phyloP scores from a whole-genome alignment of 2,888 invertebrate species.

The Siphlonurus alternatus region DNA sequence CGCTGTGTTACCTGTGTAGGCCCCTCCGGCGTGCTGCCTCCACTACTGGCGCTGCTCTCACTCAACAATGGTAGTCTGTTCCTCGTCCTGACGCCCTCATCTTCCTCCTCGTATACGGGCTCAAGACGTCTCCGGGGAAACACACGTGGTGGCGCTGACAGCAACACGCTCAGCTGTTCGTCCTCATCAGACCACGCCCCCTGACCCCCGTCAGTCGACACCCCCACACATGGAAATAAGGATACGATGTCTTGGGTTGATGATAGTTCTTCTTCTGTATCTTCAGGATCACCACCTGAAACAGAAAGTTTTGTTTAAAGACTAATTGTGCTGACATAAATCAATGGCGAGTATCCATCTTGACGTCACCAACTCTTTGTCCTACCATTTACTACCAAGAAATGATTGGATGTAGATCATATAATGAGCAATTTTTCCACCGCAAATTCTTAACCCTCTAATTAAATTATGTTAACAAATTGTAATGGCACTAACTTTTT shows the following conservation, averaged over 20 bases:
- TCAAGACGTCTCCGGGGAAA: constrained; percentile 61
- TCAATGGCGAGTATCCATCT: too few species aligned
- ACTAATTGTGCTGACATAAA: background rate
- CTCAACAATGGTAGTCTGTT: background rate
- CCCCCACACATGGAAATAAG: constrained; percentile 18
- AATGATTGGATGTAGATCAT: too few species aligned
- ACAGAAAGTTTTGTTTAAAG: background rate
- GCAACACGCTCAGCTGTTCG: constrained; percentile 48
- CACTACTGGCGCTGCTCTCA: constrained; percentile 12
- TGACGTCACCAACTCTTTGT: too few species aligned
- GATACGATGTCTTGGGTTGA: background rate
- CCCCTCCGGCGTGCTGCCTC: constrained; percentile 14
- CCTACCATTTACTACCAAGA: too few species aligned
- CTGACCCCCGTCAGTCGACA: constrained; percentile 16
- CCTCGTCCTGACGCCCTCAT: constrained; percentile 17
- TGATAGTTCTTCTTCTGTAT: background rate
- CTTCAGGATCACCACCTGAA: background rate
- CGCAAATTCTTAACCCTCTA: too few species aligned
- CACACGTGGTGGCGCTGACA: constrained; percentile 55
- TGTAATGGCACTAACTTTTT: too few species aligned
- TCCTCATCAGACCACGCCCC: constrained; percentile 45
- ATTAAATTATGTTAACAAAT: too few species aligned
- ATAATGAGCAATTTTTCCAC: too few species aligned
- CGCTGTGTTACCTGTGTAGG: constrained; percentile 13
- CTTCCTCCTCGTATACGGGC: constrained; percentile 68